Evolutionary conservation across 2,797 vertebrate genomes (phyloP).

Genomic region (Sebastes diploproa): DNA sequence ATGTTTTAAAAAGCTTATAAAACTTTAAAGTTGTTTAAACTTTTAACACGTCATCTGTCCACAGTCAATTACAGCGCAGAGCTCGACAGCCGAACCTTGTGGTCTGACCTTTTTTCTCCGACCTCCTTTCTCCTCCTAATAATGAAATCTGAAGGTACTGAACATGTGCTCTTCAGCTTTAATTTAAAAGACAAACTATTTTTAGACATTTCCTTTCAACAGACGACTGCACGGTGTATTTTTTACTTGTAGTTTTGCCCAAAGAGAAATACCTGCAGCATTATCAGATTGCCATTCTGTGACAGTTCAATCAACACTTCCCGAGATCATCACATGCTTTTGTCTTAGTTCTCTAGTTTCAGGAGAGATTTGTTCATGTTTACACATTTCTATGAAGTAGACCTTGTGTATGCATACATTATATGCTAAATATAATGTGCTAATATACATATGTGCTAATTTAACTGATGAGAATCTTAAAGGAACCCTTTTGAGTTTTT

Average conservation of each 20-base stretch:
- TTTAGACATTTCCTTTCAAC: neutral
- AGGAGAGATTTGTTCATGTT: neutral
- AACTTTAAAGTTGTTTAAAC: no score
- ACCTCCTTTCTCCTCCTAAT: neutral
- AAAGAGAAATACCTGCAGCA: neutral
- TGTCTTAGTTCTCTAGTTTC: conserved; percentile 1
- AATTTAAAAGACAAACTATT: neutral
- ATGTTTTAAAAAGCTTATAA: neutral
- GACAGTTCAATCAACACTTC: conserved; percentile 7
- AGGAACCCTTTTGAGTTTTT: neutral
- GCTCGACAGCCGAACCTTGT: neutral
- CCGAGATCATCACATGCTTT: neutral
- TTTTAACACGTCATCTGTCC: neutral
- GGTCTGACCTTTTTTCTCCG: neutral
- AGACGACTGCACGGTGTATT: neutral
- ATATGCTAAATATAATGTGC: neutral
- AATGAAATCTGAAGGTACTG: neutral
- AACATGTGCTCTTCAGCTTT: neutral
- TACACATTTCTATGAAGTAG: neutral
- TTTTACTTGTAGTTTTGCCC: neutral
- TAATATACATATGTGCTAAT: neutral
- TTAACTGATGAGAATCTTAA: neutral
- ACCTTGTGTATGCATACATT: neutral
- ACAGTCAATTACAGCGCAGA: neutral
- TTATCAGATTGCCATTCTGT: neutral